Conservation (phyloP, 2,113 vertebrate genomes). For the Machaerirhynchus nigripectus region DNA sequence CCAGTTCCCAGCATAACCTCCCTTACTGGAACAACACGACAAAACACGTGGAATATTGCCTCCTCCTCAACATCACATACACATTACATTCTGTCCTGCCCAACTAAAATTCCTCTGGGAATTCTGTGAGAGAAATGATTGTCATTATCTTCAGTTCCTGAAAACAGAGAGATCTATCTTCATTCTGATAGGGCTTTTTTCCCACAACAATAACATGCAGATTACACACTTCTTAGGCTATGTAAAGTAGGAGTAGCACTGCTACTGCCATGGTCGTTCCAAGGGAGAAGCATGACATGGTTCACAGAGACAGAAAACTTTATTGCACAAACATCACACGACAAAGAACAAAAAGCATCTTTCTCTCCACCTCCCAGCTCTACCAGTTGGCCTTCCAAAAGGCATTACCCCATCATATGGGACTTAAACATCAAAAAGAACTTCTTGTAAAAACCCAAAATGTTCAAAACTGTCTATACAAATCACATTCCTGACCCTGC, state of each 20-base stretch:
- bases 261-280: background rate
- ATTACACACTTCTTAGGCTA: background rate
- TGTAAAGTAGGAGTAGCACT: background rate
- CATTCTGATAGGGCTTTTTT: background rate
- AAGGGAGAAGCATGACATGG: background rate
- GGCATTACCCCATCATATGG: background rate
- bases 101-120: background rate
- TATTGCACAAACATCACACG: background rate
- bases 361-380: background rate
- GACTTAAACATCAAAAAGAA: constrained; percentile 23
- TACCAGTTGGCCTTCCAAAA: background rate
- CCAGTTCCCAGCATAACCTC: background rate
- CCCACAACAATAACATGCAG: background rate
- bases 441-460: background rate
- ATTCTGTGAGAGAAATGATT: background rate
- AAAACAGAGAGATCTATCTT: background rate
- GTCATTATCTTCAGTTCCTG: background rate
- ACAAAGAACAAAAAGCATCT: background rate
- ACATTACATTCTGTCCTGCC: background rate
- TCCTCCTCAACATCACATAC: background rate
- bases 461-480: background rate
- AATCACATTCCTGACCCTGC: constrained; percentile 48
- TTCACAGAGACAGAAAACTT: background rate
- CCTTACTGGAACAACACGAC: background rate
- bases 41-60: background rate